Evolutionary conservation across 2,113 vertebrate genomes (phyloP).

Genomic region (Tor tambroides): DNA sequence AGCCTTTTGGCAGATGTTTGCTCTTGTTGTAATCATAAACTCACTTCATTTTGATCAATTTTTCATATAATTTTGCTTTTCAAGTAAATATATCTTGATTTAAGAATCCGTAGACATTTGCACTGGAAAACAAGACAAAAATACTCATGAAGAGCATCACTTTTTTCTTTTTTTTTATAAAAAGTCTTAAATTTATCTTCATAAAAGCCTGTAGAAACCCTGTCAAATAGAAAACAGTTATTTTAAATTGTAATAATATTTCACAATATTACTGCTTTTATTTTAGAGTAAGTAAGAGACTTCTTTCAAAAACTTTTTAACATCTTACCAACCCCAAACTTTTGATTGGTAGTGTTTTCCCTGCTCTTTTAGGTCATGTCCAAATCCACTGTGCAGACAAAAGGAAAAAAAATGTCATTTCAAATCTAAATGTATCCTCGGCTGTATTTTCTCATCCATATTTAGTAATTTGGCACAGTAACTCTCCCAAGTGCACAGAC

Average conservation of each 20-base stretch:
- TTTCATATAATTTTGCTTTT: too few relatives aligned
- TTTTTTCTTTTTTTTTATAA: too few relatives aligned
- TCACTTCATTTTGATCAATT: too few relatives aligned
- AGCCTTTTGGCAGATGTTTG: too few relatives aligned
- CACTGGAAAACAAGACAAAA: too few relatives aligned
- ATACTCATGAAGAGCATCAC: too few relatives aligned
- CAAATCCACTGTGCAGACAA: not conserved
- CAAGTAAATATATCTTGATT: too few relatives aligned
- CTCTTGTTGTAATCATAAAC: too few relatives aligned
- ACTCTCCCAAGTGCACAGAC: not conserved
- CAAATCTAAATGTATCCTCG: not conserved
- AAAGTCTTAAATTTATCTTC: too few relatives aligned
- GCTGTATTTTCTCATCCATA: not conserved
- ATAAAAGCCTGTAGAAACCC: too few relatives aligned
- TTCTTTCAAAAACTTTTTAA: not conserved
- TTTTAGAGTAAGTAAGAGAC: not conserved
- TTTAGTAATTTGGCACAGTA: constrained; percentile 14
- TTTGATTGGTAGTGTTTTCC: not conserved
- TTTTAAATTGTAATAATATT: not conserved
- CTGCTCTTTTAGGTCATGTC: not conserved
- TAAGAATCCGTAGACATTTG: too few relatives aligned
- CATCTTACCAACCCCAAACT: not conserved
- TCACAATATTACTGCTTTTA: not conserved
- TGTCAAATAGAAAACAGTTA: not conserved
- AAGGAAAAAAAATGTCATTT: not conserved